Percentiles rank a stretch among this genome's conserved stretches.
These are phyloP conservation scores for Aromia moschata DNA, from an alignment of 2,888 invertebrate species.

Conservation along the genomic window DNA sequence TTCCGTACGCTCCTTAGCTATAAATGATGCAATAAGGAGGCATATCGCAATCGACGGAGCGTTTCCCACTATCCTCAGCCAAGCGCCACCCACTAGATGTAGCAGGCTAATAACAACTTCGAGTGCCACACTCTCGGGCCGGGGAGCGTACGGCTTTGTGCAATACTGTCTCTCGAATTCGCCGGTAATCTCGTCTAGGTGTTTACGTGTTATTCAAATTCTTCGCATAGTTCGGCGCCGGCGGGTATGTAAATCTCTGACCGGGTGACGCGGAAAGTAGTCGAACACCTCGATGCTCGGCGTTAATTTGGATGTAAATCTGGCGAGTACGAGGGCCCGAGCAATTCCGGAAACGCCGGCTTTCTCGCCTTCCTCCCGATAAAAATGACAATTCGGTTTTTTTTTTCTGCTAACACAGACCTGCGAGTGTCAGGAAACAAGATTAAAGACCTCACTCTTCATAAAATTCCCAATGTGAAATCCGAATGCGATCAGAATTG, in stretches of 20 bases:
- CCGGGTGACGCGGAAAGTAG: conserved; percentile 2
- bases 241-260: conserved; percentile 2
- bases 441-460: no score
- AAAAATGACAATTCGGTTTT: no score
- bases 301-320: conserved; percentile 13
- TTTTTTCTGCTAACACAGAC: no score
- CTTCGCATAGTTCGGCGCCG: conserved; percentile 13
- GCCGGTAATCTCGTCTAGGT: conserved; percentile 17
- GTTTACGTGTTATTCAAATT: conserved; percentile 25
- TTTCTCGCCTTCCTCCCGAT: background rate
- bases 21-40: conserved; percentile 18
- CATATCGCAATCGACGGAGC: conserved; percentile 12
- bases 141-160: conserved; percentile 6
- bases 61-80: conserved; percentile 25
- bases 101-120: conserved; percentile 27
- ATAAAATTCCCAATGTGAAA: no score
- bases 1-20: conserved; percentile 8
- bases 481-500: no score
- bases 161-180: conserved; percentile 23
- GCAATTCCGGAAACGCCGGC: background rate
- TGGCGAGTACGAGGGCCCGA: background rate
- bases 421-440: no score
- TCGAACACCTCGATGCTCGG: background rate
- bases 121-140: conserved; percentile 27
- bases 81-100: conserved; percentile 36